Evolutionary conservation across 2,113 vertebrate species (phyloP), one percentile per base, ranked within the genome.

Genomic region (Mus spicilegus): DNA sequence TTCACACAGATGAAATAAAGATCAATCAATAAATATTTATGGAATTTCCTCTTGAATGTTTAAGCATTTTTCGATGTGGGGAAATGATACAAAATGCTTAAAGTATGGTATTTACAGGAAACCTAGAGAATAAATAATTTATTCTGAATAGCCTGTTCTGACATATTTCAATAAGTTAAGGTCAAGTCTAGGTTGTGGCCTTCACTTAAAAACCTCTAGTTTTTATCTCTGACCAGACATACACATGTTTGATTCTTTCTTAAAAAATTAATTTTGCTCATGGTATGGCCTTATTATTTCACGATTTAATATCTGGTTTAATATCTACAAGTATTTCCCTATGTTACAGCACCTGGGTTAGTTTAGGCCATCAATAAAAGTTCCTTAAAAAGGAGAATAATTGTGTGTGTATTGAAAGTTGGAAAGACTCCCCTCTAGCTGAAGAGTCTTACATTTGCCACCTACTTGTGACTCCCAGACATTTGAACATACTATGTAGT

Each of bases 1-100:
- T 95, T 77, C 36, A 81, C 63, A 5, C 19, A 92, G 70, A 39
- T 81, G 84, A 95, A 96, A 82, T 84, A 93, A 90, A 93, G 42
- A 90, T 42, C 51, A 72, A 93, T 90, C 51, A 95, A 54, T 73
- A 61, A 88, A 76, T 91, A 93, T 77, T 92, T 95, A 78, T 81
- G 72, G 76, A 90, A n/a, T 7, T 6, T 7, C 2, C 16, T 93
- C 14, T 19, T n/a, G 89, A 91, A 87, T 46, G 10, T 91, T 94
- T 30, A 49, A 54, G 86, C n/a, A 14, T 73, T 96, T 93, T 8
- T 94, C 13, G 24, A 73, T 7, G 14, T 90, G 46, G 78, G 33
- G 63, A 33, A 22, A 87, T 56, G 28, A 81, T 73, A 80, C 6
- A 94, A 72, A 92, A 73, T 84, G n/a, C 51, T 78, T 93, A 93